Evolutionary conservation across 1,140 invertebrate species (phyloP), one percentile per base, ranked within the genome.

Genomic region (Euwallacea similis): DNA sequence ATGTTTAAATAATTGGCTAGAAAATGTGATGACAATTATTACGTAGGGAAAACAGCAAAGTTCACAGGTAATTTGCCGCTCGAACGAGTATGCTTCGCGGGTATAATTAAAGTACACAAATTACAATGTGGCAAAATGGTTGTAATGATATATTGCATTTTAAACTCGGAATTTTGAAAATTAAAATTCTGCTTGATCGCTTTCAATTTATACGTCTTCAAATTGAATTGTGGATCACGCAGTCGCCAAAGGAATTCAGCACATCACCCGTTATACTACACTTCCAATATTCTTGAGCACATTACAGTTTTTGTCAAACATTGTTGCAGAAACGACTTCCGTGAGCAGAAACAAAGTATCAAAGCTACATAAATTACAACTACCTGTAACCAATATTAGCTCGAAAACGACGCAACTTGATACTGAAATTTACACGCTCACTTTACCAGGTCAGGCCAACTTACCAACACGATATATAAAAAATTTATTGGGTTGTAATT

Each of bases 351-450:
- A 69, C 67, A 62, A 69, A 62, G 67, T 69, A 63, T 69, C 41
- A 33, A 41, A 54, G 46, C 53, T 33, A 42, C 53, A 62, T 62
- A 63, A 69, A 69, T 62, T 69, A 69, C 67, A 69, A 69, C 55
- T 67, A 67, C 67, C 67, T 69, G 59, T 63, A 62, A 53, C 50
- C 44, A 63, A 43, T 59, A 59, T 59, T 59, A 54, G 42, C 41
- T 63, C 4, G 59, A 62, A 69, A 69, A 69, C 58, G 59, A 55
- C 42, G 59, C 33, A 69, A 69, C 59, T 63, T 55, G 67, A 69
- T 69, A 63, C 67, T 69, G 53, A 69, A 62, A 69, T 69, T 69
- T 62, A 62, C 59, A 69, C 59, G 67, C 33, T 63, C 59, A 69
- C 67, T 69, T 69, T 69, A 69, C 15, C 67, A 54, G 59, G 67